These are phyloP conservation scores for Capreolus pygargus DNA, from an alignment of 2,113 vertebrate genomes.

Conservation along the genomic window DNA sequence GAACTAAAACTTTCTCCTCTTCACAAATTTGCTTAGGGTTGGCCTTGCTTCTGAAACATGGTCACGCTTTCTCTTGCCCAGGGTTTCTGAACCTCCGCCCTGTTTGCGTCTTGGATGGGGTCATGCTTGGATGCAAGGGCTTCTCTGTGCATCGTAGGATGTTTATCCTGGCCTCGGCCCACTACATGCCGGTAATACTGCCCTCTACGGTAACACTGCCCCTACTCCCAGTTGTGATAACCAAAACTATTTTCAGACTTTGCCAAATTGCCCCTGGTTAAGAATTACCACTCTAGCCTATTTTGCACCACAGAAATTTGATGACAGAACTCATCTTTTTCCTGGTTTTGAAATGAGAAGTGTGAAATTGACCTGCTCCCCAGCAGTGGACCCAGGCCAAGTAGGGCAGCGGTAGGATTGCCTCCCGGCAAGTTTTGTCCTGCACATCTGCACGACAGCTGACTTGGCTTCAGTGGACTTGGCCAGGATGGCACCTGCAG, in stretches of 20 bases:
- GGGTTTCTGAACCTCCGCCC: background rate
- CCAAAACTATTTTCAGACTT: background rate
- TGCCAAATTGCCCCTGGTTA: background rate
- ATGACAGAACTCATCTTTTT: background rate
- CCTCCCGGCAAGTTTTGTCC: background rate
- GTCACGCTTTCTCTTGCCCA: background rate
- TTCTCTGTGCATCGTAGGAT: background rate
- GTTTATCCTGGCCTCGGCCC: background rate
- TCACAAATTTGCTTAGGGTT: background rate
- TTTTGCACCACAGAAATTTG: background rate
- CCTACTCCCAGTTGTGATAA: background rate
- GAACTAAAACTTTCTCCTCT: background rate
- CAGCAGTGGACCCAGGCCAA: background rate
- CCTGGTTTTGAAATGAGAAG: conserved; percentile 16
- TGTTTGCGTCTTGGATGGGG: background rate
- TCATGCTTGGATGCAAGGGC: background rate
- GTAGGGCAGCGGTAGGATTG: background rate
- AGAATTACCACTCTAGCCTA: background rate
- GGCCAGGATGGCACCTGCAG: background rate
- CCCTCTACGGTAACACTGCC: background rate
- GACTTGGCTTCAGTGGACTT: background rate
- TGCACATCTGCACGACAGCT: background rate
- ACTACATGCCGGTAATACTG: background rate
- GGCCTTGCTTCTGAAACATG: background rate
- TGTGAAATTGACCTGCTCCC: background rate